Percentiles rank a stretch among this genome's conserved stretches.
phyloP scores from a whole-genome alignment of 2,797 vertebrate genomes.

The Siniperca scherzeri region DNA sequence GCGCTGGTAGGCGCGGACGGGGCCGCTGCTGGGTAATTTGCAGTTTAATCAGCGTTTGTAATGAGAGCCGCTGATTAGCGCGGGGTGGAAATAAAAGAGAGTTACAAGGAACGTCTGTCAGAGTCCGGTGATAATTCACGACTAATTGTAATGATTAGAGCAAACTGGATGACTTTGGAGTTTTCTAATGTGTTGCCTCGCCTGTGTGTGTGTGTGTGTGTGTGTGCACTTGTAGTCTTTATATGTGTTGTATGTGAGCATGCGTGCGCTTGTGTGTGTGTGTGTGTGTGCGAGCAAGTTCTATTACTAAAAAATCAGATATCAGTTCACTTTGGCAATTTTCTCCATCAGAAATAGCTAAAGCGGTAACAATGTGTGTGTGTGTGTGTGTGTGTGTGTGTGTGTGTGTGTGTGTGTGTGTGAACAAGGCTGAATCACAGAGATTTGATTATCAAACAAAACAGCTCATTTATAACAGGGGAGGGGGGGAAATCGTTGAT shows the following conservation, averaged over 20 bases:
- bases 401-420: conserved; percentile 78
- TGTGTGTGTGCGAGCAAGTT: neutral
- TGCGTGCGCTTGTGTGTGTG: neutral
- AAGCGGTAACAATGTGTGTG: conserved; percentile 1
- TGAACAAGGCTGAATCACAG: conserved; percentile 78
- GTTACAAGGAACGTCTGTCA: conserved; percentile 99
- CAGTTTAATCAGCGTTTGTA: conserved; percentile 99
- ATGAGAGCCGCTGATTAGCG: conserved; percentile 99
- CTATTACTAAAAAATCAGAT: conserved; percentile 18
- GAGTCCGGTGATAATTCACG: conserved; percentile 99
- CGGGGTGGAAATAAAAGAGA: conserved; percentile 99
- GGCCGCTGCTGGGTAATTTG: conserved; percentile 99
- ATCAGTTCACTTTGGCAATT: conserved; percentile 44
- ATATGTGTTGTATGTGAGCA: neutral
- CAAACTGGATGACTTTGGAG: conserved; percentile 99
- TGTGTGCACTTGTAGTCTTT: neutral
- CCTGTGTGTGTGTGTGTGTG: neutral
- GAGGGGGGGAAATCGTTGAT: conserved; percentile 73
- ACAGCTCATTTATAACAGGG: conserved; percentile 88
- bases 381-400: conserved; percentile 75
- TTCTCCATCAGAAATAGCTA: conserved; percentile 12
- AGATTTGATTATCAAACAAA: conserved; percentile 93
- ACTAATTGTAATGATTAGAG: conserved; percentile 99
- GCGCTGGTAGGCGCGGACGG: conserved; percentile 94
- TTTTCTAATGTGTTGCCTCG: conserved; percentile 87